phyloP scores from a whole-genome alignment of 2,888 invertebrate genomes.

The Meteorus colon region DNA sequence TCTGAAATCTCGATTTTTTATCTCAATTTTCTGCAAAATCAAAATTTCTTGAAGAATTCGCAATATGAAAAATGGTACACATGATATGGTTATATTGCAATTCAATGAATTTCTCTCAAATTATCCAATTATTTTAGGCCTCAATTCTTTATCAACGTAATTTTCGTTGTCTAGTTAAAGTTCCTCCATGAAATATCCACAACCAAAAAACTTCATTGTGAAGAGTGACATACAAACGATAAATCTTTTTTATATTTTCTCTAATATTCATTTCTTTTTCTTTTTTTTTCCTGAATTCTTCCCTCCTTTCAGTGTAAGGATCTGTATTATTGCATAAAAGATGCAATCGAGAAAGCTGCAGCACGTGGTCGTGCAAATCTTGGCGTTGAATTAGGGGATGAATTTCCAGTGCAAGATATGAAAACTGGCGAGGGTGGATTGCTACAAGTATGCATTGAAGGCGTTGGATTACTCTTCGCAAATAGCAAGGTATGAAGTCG shows the following conservation, averaged over 20 bases:
- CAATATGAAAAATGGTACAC: too few species aligned
- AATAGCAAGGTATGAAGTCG: slow-evolving; percentile 94
- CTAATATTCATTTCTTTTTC: too few species aligned
- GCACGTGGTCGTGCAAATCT: slow-evolving; percentile 83
- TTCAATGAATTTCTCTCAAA: too few species aligned
- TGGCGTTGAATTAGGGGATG: slow-evolving; percentile 90
- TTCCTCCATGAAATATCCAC: too few species aligned
- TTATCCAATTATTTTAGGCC: too few species aligned
- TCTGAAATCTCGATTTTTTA: not conserved
- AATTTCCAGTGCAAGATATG: slow-evolving; percentile 99
- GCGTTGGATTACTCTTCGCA: slow-evolving; percentile 98
- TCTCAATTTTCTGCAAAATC: not conserved
- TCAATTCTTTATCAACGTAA: too few species aligned
- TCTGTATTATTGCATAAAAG: slow-evolving; percentile 98
- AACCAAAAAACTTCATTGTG: too few species aligned
- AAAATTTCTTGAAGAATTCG: too few species aligned
- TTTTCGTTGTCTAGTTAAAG: too few species aligned
- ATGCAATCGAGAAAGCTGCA: slow-evolving; percentile 94
- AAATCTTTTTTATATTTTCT: too few species aligned
- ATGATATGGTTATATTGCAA: too few species aligned
- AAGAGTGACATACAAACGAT: too few species aligned
- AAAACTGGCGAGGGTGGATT: slow-evolving; percentile 97
- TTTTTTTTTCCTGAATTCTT: not conserved
- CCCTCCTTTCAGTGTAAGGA: slow-evolving; percentile 89
- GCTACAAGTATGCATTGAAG: slow-evolving; percentile 99